Evolutionary conservation across 2,113 vertebrate species (phyloP), one percentile per base, ranked within the genome.

Genomic region (Mormyrus iriodes): DNA sequence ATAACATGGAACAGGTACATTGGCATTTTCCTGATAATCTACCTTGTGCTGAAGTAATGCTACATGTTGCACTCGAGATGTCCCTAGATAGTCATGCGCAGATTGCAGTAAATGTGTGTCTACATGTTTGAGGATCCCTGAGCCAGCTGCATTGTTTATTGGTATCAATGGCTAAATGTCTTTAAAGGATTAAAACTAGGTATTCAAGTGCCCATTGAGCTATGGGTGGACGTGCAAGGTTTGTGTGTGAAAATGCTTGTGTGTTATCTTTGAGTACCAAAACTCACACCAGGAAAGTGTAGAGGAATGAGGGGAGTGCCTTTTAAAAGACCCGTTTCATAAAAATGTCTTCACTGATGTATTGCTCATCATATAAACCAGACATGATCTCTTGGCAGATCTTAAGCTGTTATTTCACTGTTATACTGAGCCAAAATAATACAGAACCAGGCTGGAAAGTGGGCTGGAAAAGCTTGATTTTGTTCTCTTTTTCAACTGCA

Each of bases 1-100:
- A 99, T 96, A 99, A 99, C 92, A 98, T 99, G 95, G 98, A 99
- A 94, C 98, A 99, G 97, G 98, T 99, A 95, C 1, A 4, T 12
- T 8, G 73, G 15, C 39, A 76, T 44, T 73, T n/a, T 79, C 88
- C 42, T 65, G 21, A 4, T 73, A 3, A 31, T 69, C 8, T 12
- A 7, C 27, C 17, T 61, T 87, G 53, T n/a, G 31, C 73, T 51
- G 44, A 9, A 27, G 83, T 51, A 49, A 13, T 1, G 44, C 83
- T 12, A 2, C 48, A 17, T 5, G 48, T 19, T 48, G 46, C 83
- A 85, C 24, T 27, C 4, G 4, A 49, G 83, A 27, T 51, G 83
- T 51, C 44, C 82, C 44, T 49, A 2, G 65, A 73, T 48, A 51
- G n/a, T 17, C 1, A 8, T 13, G 3, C 17, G 44, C 44, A 15